Percentiles rank a stretch among this genome's conserved stretches.
These are phyloP conservation scores for Perdita meconis DNA, from an alignment of 2,888 invertebrate genomes.

Conservation along the genomic window DNA sequence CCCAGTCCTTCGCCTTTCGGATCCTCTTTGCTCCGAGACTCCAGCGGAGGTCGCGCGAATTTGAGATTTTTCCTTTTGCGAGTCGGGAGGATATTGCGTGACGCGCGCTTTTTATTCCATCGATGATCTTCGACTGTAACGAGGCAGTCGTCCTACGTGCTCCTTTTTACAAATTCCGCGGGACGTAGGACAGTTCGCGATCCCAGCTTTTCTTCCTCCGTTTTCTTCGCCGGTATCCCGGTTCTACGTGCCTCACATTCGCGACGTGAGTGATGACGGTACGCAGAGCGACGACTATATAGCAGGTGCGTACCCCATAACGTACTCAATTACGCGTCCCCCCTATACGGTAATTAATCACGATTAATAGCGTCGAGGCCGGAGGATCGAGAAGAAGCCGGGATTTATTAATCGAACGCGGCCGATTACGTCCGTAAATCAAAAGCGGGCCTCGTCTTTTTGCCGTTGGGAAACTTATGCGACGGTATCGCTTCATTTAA, in stretches of 20 bases:
- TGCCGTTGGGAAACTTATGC: slow-evolving; percentile 44
- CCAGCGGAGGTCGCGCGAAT: slow-evolving; percentile 5
- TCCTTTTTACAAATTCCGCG: slow-evolving; percentile 47
- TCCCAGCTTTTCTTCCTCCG: slow-evolving; percentile 41
- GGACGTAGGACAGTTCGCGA: slow-evolving; percentile 38
- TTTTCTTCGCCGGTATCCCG: slow-evolving; percentile 41
- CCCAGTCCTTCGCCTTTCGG: not conserved
- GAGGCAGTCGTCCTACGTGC: slow-evolving; percentile 64
- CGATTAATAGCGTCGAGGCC: slow-evolving; percentile 67
- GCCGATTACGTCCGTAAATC: slow-evolving; percentile 56
- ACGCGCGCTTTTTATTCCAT: not conserved
- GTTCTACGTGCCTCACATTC: slow-evolving; percentile 68
- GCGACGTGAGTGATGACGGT: slow-evolving; percentile 70
- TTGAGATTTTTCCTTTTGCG: not conserved
- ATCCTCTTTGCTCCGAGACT: no score
- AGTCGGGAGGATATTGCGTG: no score
- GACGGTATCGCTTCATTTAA: slow-evolving; percentile 57
- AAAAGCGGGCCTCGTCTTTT: slow-evolving; percentile 33
- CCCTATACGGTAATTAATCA: slow-evolving; percentile 72
- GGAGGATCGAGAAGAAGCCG: slow-evolving; percentile 40
- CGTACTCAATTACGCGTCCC: slow-evolving; percentile 69
- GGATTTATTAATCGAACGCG: slow-evolving; percentile 55
- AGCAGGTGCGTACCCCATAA: slow-evolving; percentile 56
- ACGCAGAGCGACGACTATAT: slow-evolving; percentile 48
- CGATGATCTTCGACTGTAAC: slow-evolving; percentile 57